phyloP scores from a whole-genome alignment of 2,113 vertebrate genomes.

The Trochalopteron elliotii region DNA sequence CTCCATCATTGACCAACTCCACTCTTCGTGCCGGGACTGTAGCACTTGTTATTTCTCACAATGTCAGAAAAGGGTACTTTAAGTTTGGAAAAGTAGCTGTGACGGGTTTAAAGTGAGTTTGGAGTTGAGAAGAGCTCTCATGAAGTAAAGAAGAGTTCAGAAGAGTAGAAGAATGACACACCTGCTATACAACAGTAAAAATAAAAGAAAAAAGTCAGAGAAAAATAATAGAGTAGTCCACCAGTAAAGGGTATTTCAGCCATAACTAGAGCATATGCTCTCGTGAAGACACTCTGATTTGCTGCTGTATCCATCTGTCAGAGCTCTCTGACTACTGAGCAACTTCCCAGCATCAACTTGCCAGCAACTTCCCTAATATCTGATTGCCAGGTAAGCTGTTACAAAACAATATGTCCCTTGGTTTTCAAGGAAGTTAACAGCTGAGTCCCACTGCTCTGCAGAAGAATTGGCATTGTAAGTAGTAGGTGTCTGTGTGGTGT shows the following conservation, averaged over 20 bases:
- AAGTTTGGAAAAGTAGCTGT: neutral
- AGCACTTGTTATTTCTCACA: neutral
- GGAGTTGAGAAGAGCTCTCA: neutral
- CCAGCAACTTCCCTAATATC: neutral
- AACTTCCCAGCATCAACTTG: neutral
- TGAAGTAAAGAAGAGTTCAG: neutral
- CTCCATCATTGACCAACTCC: neutral
- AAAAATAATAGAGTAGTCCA: neutral
- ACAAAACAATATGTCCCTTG: neutral
- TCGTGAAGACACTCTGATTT: neutral
- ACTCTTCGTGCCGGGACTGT: neutral
- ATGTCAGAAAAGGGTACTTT: neutral
- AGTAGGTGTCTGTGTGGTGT: neutral
- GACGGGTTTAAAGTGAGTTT: neutral
- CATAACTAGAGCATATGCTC: neutral
- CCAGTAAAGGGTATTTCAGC: neutral
- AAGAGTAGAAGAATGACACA: neutral
- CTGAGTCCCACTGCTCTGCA: neutral
- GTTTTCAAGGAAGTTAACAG: neutral
- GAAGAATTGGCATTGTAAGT: neutral
- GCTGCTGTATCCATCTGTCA: neutral
- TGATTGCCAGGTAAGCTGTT: neutral
- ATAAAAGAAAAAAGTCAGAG: neutral
- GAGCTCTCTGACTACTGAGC: neutral
- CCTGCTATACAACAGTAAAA: neutral